Percentiles rank a stretch among this genome's conserved stretches.
Evolutionary conservation across 2,888 invertebrate genomes (phyloP).

Genomic region (Magallana nippona): DNA sequence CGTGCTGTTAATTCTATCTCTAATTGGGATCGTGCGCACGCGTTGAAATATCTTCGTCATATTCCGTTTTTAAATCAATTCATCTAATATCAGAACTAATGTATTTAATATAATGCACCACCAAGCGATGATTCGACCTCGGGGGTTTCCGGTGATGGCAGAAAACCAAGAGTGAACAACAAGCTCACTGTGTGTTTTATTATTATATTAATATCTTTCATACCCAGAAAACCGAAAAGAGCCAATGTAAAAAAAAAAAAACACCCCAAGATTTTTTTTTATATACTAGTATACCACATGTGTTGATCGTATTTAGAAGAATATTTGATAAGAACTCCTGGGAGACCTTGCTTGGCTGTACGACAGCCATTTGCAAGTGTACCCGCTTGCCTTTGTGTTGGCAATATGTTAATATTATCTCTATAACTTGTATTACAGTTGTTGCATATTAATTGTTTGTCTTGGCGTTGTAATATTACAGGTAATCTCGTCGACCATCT

Average conservation of each 20-base stretch:
- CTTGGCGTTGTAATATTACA: not conserved
- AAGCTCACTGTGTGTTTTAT: no score
- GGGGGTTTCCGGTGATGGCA: slow-evolving; percentile 7
- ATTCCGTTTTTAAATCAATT: not conserved
- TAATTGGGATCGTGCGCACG: slow-evolving; percentile 16
- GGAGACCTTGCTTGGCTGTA: not conserved
- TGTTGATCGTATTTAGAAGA: not conserved
- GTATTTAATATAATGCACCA: not conserved
- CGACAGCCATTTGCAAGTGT: not conserved
- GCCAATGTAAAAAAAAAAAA: not conserved
- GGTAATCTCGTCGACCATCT: not conserved
- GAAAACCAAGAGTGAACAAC: not conserved
- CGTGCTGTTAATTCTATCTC: slow-evolving; percentile 12
- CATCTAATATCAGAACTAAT: not conserved
- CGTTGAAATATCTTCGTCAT: slow-evolving; percentile 3
- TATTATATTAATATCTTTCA: no score
- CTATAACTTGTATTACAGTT: not conserved
- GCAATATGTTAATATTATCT: not conserved
- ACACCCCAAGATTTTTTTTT: not conserved
- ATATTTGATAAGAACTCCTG: not conserved
- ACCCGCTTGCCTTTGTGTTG: not conserved
- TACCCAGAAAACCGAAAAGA: no score
- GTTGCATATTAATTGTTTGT: not conserved
- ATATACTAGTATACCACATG: not conserved
- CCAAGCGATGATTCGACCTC: slow-evolving; percentile 16